phyloP scores from a whole-genome alignment of 64 coral and sea anemone species.

The Anthopleura sola region DNA sequence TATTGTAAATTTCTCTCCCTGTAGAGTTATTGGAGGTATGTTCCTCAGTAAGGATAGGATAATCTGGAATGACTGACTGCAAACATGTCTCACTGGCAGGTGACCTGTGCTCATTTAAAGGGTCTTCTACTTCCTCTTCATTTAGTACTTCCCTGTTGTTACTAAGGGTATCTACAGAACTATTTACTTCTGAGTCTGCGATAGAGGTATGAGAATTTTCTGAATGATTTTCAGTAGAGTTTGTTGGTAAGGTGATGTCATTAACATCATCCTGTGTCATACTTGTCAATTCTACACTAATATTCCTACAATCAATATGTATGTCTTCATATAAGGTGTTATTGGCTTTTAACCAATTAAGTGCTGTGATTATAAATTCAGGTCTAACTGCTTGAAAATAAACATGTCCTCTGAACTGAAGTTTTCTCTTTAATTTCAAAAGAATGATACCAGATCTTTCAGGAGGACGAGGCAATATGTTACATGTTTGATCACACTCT shows the following conservation, averaged over 20 bases:
- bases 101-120: constrained; percentile 34
- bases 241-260: constrained; percentile 13
- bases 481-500: too few species aligned
- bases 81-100: constrained; percentile 42
- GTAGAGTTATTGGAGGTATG: not conserved
- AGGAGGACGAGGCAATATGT: constrained; percentile 30
- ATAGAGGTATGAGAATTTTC: constrained; percentile 27
- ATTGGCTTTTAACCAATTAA: too few species aligned
- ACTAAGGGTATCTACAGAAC: constrained; percentile 11
- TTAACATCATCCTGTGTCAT: not conserved
- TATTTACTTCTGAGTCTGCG: constrained; percentile 30
- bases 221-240: constrained; percentile 25
- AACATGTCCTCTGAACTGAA: constrained; percentile 34
- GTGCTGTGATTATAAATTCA: too few species aligned
- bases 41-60: not conserved
- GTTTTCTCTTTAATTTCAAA: constrained; percentile 37
- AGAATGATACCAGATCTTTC: constrained; percentile 43
- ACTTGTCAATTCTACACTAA: constrained; percentile 9
- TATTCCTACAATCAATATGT: constrained; percentile 39
- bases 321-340: constrained; percentile 62
- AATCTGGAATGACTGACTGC: constrained; percentile 40
- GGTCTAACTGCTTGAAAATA: too few species aligned
- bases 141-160: too few species aligned
- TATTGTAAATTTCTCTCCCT: constrained; percentile 12
- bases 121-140: too few species aligned